Percentiles rank a stretch among this genome's conserved stretches.
These are phyloP conservation scores for Germaria angustata DNA, from an alignment of 2,888 invertebrate species.

Conservation along the genomic window DNA sequence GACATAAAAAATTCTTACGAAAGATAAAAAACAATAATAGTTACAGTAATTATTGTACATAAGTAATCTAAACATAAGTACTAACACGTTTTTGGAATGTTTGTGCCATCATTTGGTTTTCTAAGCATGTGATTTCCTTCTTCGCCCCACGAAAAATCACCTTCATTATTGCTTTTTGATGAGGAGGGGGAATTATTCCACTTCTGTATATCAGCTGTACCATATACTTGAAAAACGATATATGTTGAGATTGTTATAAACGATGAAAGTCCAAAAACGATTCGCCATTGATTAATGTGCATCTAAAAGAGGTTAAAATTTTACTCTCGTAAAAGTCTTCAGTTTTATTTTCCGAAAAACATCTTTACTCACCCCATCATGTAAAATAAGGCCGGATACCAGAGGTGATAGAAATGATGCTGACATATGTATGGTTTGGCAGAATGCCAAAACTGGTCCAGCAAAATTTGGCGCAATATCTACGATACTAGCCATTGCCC, in stretches of 20 bases:
- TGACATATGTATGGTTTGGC: constrained; percentile 89
- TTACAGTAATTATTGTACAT: not conserved
- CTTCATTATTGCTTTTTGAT: constrained; percentile 27
- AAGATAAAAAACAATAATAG: not conserved
- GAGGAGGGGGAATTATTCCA: constrained; percentile 73
- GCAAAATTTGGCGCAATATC: constrained; percentile 90
- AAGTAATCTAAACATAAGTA: constrained; percentile 27
- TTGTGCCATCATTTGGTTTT: constrained; percentile 65
- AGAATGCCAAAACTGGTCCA: constrained; percentile 86
- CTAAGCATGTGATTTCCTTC: constrained; percentile 71
- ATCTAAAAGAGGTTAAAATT: constrained; percentile 69
- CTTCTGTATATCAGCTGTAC: constrained; percentile 83
- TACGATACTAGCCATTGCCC: constrained; percentile 88
- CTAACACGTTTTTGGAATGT: constrained; percentile 65
- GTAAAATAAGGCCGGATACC: constrained; percentile 83
- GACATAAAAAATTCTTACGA: not conserved
- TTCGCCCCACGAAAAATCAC: constrained; percentile 23
- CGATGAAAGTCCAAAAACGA: constrained; percentile 84
- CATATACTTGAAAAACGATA: constrained; percentile 84
- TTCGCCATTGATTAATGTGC: constrained; percentile 83
- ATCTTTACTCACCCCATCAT: constrained; percentile 81
- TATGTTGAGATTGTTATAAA: constrained; percentile 84
- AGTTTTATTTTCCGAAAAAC: not conserved
- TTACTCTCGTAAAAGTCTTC: not conserved
- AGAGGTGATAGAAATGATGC: constrained; percentile 86